Percentiles rank a stretch among this genome's conserved stretches.
Evolutionary conservation across 2,797 vertebrate genomes (phyloP).

Genomic region (Gila robusta): DNA sequence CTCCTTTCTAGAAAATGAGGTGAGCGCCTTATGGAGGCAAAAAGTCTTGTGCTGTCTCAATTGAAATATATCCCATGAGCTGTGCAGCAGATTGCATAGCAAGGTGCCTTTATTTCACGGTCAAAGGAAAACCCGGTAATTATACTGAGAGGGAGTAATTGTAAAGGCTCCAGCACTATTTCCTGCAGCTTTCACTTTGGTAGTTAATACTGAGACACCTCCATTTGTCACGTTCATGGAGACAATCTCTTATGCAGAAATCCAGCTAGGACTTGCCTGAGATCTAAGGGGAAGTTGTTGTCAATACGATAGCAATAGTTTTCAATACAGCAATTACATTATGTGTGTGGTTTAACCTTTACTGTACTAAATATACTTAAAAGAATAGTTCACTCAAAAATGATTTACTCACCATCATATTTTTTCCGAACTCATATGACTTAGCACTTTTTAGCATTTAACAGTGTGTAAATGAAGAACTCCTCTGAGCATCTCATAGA

Average conservation of each 20-base stretch:
- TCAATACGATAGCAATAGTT: neutral
- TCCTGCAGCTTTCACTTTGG: constrained; percentile 37
- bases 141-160: constrained; percentile 59
- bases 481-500: constrained; percentile 8
- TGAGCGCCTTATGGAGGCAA: constrained; percentile 14
- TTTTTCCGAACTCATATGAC: neutral
- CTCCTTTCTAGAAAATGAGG: neutral
- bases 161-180: constrained; percentile 48
- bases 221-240: constrained; percentile 27
- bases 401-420: neutral
- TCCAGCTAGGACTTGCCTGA: neutral
- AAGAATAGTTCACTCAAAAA: neutral
- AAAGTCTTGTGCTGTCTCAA: constrained; percentile 6
- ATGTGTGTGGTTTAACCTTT: neutral
- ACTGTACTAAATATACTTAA: neutral
- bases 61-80: constrained; percentile 45
- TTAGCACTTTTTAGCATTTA: neutral
- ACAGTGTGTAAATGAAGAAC: constrained; percentile 17
- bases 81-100: constrained; percentile 48
- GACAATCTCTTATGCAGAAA: neutral
- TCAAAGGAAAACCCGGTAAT: constrained; percentile 54
- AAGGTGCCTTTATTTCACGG: constrained; percentile 41
- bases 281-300: neutral
- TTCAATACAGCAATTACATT: neutral
- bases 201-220: constrained; percentile 58